Conservation (phyloP, 2,113 vertebrate species). For the Stegostoma tigrinum region DNA sequence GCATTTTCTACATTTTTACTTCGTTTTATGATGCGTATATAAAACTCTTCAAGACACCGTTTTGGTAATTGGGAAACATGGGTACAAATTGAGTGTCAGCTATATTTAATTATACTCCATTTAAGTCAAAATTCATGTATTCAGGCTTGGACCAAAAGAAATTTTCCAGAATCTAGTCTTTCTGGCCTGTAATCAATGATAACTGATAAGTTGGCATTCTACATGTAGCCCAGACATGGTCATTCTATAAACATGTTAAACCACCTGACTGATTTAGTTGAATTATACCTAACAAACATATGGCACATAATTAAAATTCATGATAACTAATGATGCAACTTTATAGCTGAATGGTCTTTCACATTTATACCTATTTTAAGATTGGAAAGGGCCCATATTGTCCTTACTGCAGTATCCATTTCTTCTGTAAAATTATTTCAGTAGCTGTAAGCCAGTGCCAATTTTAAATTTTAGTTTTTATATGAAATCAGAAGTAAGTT, state of each 20-base stretch:
- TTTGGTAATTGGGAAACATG: not conserved
- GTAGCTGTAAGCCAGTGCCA: not conserved
- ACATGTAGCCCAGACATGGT: not conserved
- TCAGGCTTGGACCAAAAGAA: not conserved
- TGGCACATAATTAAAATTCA: not conserved
- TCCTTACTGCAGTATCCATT: not conserved
- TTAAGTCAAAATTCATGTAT: not conserved
- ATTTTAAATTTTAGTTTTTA: not conserved
- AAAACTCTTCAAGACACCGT: no score
- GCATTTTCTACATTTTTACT: not conserved
- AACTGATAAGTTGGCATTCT: not conserved
- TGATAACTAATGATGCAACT: not conserved
- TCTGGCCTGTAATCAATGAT: not conserved
- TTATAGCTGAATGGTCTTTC: not conserved
- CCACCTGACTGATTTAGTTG: not conserved
- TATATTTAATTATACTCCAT: not conserved
- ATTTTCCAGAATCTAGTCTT: not conserved
- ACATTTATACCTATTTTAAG: not conserved
- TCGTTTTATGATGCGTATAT: no score
- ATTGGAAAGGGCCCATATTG: not conserved
- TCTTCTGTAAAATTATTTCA: not conserved
- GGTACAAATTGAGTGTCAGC: not conserved
- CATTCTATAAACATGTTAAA: not conserved
- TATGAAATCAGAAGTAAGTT: not conserved
- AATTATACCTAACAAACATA: not conserved